Percentiles rank a stretch among this genome's conserved stretches.
phyloP scores from a whole-genome alignment of 2,888 invertebrate species.

The Drosophila quinaria region DNA sequence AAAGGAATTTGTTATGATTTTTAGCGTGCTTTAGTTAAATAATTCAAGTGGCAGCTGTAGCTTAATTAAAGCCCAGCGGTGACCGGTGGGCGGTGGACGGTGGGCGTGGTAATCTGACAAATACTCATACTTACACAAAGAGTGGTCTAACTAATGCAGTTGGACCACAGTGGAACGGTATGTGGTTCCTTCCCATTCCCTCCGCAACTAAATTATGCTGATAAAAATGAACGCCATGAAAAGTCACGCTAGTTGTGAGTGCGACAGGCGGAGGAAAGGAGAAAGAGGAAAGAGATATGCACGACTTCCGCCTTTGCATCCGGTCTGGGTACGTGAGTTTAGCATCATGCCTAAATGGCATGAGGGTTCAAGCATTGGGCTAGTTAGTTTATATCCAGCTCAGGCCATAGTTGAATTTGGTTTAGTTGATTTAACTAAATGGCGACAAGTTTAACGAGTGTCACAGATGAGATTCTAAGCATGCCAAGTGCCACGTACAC shows the following conservation, averaged over 20 bases:
- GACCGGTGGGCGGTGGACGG: conserved; percentile 15
- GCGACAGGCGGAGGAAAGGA: conserved; percentile 27
- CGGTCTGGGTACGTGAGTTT: conserved; percentile 64
- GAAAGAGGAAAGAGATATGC: conserved; percentile 59
- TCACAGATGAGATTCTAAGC: conserved; percentile 79
- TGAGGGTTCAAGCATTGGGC: conserved; percentile 5
- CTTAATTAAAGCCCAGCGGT: conserved; percentile 67
- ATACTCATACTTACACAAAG: conserved; percentile 32
- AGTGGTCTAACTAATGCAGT: conserved; percentile 63
- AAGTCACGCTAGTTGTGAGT: conserved; percentile 69
- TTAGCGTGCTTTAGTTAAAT: conserved; percentile 68
- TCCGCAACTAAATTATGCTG: conserved; percentile 74
- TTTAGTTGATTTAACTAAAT: conserved; percentile 81
- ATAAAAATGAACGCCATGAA: conserved; percentile 69
- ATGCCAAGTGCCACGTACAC: conserved; percentile 59
- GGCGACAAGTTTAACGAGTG: conserved; percentile 81
- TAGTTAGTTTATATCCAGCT: conserved; percentile 18
- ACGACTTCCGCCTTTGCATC: conserved; percentile 67
- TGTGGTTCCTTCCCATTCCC: conserved; percentile 25
- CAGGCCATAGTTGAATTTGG: conserved; percentile 45
- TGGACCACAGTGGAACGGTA: conserved; percentile 49
- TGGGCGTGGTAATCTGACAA: conserved; percentile 21
- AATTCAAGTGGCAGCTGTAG: conserved; percentile 58
- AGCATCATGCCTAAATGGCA: neutral
- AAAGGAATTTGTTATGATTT: conserved; percentile 59